Conservation (phyloP, 2,797 vertebrate species). For the Potorous gilbertii region DNA sequence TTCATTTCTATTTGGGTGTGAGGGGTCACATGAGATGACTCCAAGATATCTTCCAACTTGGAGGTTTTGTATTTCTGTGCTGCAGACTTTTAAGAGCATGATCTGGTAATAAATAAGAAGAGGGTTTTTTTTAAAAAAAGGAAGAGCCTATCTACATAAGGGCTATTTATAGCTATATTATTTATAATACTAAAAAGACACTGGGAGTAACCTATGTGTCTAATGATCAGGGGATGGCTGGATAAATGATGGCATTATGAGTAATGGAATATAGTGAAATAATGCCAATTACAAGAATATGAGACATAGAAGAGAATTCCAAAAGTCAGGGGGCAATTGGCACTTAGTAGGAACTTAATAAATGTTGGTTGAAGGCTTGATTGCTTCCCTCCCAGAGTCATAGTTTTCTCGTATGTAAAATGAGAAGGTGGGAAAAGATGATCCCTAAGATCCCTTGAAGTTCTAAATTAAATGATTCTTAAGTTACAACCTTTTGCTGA, state of each 20-base stretch:
- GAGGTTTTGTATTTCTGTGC: neutral
- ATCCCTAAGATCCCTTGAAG: neutral
- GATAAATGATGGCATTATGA: neutral
- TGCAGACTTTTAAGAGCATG: neutral
- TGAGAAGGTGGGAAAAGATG: neutral
- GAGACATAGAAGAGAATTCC: neutral
- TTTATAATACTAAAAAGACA: neutral
- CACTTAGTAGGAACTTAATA: neutral
- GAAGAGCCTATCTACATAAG: neutral
- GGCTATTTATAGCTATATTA: neutral
- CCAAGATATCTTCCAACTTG: neutral
- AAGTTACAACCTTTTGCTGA: neutral
- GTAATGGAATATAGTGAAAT: neutral
- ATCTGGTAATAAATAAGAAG: neutral
- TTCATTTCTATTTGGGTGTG: neutral
- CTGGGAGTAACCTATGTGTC: neutral
- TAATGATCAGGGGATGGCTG: neutral
- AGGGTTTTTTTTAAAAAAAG: neutral
- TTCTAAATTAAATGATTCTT: neutral
- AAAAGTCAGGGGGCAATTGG: neutral
- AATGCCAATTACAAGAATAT: neutral
- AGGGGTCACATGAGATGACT: neutral
- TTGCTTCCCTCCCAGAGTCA: neutral
- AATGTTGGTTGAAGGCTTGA: neutral
- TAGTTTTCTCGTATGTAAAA: neutral